Base-by-base conservation (phyloP, 1,140 invertebrate genomes). In the Saccostrea glomerata region DNA sequence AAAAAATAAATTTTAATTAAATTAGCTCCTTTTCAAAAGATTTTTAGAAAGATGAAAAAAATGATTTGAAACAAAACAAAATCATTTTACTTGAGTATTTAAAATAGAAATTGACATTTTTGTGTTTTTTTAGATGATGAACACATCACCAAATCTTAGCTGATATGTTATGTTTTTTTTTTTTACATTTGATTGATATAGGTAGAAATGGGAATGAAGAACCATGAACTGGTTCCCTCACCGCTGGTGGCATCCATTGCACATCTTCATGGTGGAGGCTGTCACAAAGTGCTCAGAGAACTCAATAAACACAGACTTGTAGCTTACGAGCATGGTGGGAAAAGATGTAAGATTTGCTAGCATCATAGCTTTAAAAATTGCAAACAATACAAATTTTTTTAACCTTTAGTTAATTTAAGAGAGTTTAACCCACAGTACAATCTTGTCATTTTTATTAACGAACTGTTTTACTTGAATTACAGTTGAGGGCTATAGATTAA, bases 121-220 rank as follows among this genome's bases (percentile, higher is more conserved):
- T 1, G 30, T 1, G 1, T 36, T 36, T 36, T 1, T 36, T 36
- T 36, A 36, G 2, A 1, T 36, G 2, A 1, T 36, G 30, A 36
- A 36, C 30, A 36, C 30, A 36, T 36, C 1, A 2, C 30, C 30
- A 36, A 0, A 36, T 36, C 30, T 36, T 36, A 36, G 30, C 30
- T 36, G 30, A 36, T 1, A 36, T 36, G 30, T 2, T 1, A 36
- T 1, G 30, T 36, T 36, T 36, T 1, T 47, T 3, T 6, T 47
- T 47, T 47, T 47, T 70, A 13, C 5, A 20, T 70, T 70, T 70
- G 25, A 36, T 89, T 47, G 3, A 12, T 91, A 60, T 91, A 98
- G 98, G 97, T 99, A 95, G 99, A 99, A 96, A 99, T 99, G 98
- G 99, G 99, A 13, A 99, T 99, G 98, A 99, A 99, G 94, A 99